These are phyloP conservation scores for Gryllus longicercus DNA, from an alignment of 2,888 invertebrate species.

Conservation along the genomic window DNA sequence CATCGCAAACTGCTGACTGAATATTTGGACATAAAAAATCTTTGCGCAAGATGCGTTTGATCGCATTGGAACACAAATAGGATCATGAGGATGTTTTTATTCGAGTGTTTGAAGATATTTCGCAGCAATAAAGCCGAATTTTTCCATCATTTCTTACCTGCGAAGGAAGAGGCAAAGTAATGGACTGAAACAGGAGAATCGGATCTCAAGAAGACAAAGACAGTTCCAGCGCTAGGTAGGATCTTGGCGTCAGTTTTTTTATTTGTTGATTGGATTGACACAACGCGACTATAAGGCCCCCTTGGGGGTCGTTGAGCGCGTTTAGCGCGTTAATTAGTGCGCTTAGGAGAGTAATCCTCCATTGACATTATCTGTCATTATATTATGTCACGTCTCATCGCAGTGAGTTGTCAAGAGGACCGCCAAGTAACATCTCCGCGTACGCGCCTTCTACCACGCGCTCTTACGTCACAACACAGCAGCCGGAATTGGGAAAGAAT, in stretches of 20 bases:
- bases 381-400: too few relatives aligned
- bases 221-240: neutral
- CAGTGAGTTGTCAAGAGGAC: too few relatives aligned
- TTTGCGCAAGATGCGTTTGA: neutral
- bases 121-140: conserved; percentile 1
- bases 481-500: too few relatives aligned
- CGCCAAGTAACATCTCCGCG: too few relatives aligned
- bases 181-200: conserved; percentile 18
- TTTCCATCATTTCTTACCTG: conserved; percentile 4
- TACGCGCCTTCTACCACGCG: too few relatives aligned
- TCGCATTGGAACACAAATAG: neutral
- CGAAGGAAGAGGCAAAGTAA: neutral
- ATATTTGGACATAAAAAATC: neutral
- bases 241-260: neutral
- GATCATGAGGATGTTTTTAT: neutral
- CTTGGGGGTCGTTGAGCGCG: too few relatives aligned
- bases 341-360: too few relatives aligned
- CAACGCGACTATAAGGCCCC: too few relatives aligned
- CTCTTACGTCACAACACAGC: too few relatives aligned
- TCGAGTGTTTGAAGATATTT: neutral
- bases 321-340: too few relatives aligned
- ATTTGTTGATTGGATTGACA: too few relatives aligned
- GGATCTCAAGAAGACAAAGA: neutral
- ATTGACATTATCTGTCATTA: too few relatives aligned
- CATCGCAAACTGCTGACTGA: neutral